These are phyloP conservation scores for Criorhina ranunculi DNA, from an alignment of 2,888 invertebrate genomes.

Conservation along the genomic window DNA sequence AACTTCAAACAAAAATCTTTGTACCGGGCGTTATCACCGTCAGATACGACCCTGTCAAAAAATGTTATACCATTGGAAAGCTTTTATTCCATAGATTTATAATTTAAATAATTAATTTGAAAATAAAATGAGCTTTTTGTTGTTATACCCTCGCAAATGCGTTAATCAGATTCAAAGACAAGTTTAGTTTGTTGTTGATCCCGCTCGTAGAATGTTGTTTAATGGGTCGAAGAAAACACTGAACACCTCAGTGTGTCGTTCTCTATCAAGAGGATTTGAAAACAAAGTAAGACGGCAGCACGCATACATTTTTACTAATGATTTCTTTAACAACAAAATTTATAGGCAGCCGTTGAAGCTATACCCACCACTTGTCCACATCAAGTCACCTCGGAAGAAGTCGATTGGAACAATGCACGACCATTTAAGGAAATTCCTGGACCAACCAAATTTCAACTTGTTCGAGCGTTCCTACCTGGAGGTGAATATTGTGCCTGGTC, in stretches of 20 bases:
- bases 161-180: neutral
- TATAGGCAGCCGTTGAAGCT: conserved; percentile 1
- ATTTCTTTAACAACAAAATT: neutral
- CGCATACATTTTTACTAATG: neutral
- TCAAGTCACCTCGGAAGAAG: conserved; percentile 14
- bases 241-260: neutral
- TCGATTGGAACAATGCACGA: conserved; percentile 82
- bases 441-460: conserved; percentile 78
- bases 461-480: conserved; percentile 80
- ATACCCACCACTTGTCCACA: conserved; percentile 32
- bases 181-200: conserved; percentile 4
- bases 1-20: too few species aligned
- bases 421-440: conserved; percentile 81
- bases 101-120: neutral
- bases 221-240: neutral
- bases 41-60: too few species aligned
- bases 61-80: too few species aligned
- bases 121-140: conserved; percentile 1
- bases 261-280: neutral
- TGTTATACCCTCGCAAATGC: neutral
- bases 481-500: conserved; percentile 78
- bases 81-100: too few species aligned
- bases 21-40: too few species aligned
- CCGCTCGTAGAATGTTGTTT: conserved; percentile 9
- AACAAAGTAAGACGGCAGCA: conserved; percentile 40